These are phyloP conservation scores for Botia kubotai DNA, from an alignment of 2,797 vertebrate species.

Conservation along the genomic window DNA sequence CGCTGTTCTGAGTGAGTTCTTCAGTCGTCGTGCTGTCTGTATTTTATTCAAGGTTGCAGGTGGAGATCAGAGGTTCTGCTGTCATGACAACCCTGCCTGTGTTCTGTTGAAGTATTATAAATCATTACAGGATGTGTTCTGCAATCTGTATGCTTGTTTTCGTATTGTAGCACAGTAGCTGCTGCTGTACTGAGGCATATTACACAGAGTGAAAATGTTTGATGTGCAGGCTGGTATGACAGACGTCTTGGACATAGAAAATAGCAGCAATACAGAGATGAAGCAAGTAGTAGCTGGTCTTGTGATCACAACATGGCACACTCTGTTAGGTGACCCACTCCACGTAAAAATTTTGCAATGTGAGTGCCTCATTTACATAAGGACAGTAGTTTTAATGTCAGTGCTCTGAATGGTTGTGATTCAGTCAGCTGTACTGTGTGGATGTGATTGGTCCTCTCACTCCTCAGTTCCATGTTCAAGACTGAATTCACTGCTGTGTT, in stretches of 20 bases:
- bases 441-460: conserved; percentile 23
- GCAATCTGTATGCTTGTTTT: conserved; percentile 20
- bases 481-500: not conserved
- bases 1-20: not conserved
- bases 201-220: not conserved
- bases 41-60: conserved; percentile 32
- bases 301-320: not conserved
- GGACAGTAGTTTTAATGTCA: not conserved
- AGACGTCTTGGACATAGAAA: not conserved
- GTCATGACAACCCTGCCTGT: conserved; percentile 26
- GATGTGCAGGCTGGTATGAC: too few species aligned
- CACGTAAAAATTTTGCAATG: not conserved
- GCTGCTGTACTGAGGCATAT: not conserved
- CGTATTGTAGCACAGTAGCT: conserved; percentile 6
- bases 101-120: conserved; percentile 30
- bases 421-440: not conserved
- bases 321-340: not conserved
- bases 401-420: not conserved
- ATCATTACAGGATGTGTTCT: conserved; percentile 21
- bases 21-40: conserved; percentile 11
- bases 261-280: not conserved
- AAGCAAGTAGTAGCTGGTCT: not conserved
- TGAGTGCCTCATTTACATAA: conserved; percentile 21
- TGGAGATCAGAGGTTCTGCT: conserved; percentile 32
- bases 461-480: not conserved